These are phyloP conservation scores for Caenorhabditis sp. DNA, from an alignment of 2,888 invertebrate species.

Conservation along the genomic window DNA sequence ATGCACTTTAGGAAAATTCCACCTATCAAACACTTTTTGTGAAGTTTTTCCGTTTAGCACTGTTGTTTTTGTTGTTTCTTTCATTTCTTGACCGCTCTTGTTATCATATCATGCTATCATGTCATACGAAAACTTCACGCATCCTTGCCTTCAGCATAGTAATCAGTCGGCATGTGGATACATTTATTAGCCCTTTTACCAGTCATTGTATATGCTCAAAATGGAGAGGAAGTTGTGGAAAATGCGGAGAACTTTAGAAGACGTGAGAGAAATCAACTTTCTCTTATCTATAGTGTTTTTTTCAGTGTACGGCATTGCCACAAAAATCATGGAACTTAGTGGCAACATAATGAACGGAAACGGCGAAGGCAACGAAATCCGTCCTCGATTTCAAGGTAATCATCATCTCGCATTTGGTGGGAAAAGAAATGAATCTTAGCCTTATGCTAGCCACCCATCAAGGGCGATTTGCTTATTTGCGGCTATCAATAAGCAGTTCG, in stretches of 20 bases:
- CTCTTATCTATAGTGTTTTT: background rate
- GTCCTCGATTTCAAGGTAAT: conserved; percentile 66
- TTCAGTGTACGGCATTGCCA: conserved; percentile 70
- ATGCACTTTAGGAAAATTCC: background rate
- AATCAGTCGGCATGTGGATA: conserved; percentile 46
- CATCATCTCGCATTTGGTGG: too few relatives aligned
- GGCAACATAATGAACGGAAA: conserved; percentile 67
- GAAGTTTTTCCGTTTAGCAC: background rate
- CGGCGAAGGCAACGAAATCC: conserved; percentile 57
- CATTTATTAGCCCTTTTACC: conserved; percentile 51
- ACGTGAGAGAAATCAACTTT: conserved; percentile 45
- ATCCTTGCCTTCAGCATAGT: conserved; percentile 13
- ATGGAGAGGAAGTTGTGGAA: conserved; percentile 51
- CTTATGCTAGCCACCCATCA: too few relatives aligned
- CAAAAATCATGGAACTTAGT: conserved; percentile 69
- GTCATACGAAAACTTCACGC: conserved; percentile 32
- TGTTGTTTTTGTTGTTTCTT: conserved; percentile 16
- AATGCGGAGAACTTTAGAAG: conserved; percentile 55
- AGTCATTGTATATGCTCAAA: conserved; percentile 37
- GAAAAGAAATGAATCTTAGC: too few relatives aligned
- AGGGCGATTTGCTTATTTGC: conserved; percentile 14
- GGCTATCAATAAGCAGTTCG: conserved; percentile 59
- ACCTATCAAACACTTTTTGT: conserved; percentile 1
- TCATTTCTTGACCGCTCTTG: background rate
- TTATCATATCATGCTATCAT: conserved; percentile 15